Base-by-base conservation (phyloP, 1,140 invertebrate species). In the Drusus annulatus region DNA sequence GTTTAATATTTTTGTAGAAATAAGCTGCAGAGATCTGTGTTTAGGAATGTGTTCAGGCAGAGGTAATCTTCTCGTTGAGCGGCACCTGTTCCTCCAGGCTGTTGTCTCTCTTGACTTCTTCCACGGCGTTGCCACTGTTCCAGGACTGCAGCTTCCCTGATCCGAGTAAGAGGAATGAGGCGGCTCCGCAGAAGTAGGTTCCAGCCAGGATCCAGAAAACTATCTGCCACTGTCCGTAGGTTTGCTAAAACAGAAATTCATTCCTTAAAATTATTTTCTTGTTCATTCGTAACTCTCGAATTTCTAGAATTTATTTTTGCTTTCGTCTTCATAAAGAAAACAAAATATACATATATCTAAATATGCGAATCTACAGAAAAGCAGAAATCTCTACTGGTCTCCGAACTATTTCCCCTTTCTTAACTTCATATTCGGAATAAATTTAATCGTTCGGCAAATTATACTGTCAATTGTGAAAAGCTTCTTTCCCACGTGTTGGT, bases 191-290 rank as follows among this genome's bases (percentile, higher is more conserved):
- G 2, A 92, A 87, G 85, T 97, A 97, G 0, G 94, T 93, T 3
- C 85, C 91, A 0, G 94, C 93, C 4, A 96, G 85, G 36, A 97
- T 94, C 91, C 94, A 96, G 87, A 98, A 98, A 0, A 98, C 94
- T 60, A 93, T 93, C 84, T 93, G 93, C 96, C 96, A 98, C 85
- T 94, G 92, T 16, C 90, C 90, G 84, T 94, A 93, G 0, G 93
- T 94, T 89, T 94, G 92, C 94, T 95, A 87, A 21, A 88, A 80
- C 8, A 45, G 10, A 45, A 5, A 45, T 45, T 45, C 36, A 45
- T 45, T 13, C 10, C 10, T 36, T 36, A 13, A 45, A 13, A 45
- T 7, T 36, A 8, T 36, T 3, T 36, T 4, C 31, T 7, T 8
- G 6, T 28, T 28, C 28, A 28, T 28, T 28, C 2, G 2, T 3